Conservation (phyloP, 2,888 invertebrate species). For the Pandemis corylana region DNA sequence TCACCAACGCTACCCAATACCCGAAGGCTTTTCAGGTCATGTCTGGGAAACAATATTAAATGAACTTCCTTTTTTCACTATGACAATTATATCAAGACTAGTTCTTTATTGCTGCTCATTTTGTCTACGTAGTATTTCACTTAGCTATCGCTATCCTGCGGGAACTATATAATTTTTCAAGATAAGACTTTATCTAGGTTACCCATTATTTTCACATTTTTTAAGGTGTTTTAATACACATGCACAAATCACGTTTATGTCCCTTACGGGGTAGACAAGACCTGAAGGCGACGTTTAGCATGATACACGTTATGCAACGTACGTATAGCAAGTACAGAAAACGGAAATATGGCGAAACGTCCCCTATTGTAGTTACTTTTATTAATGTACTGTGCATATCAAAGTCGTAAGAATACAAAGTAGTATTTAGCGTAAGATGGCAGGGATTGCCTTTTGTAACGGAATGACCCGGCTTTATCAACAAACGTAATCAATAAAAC, state of each 20-base stretch:
- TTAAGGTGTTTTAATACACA: neutral
- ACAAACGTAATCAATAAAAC: slow-evolving; percentile 1
- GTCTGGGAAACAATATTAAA: slow-evolving; percentile 72
- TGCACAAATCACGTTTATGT: too few relatives aligned
- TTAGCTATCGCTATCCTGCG: too few relatives aligned
- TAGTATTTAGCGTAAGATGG: neutral
- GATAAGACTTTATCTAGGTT: too few relatives aligned
- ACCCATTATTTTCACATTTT: too few relatives aligned
- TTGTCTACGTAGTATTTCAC: too few relatives aligned
- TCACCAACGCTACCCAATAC: slow-evolving; percentile 99
- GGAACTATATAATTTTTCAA: too few relatives aligned
- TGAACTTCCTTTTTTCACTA: neutral
- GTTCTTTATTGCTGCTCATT: too few relatives aligned
- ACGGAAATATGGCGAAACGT: neutral
- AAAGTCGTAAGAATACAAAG: slow-evolving; percentile 2
- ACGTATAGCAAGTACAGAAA: too few relatives aligned
- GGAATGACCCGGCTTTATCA: neutral
- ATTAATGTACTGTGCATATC: neutral
- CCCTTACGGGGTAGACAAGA: too few relatives aligned
- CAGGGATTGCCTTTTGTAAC: neutral
- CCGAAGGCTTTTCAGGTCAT: slow-evolving; percentile 87
- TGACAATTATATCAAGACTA: neutral
- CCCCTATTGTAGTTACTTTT: too few relatives aligned
- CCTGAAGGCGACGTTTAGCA: too few relatives aligned
- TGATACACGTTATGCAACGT: too few relatives aligned